Evolutionary conservation across 1,140 invertebrate species (phyloP), one percentile per base, ranked within the genome.

Genomic region (Neotoxoptera formosana): DNA sequence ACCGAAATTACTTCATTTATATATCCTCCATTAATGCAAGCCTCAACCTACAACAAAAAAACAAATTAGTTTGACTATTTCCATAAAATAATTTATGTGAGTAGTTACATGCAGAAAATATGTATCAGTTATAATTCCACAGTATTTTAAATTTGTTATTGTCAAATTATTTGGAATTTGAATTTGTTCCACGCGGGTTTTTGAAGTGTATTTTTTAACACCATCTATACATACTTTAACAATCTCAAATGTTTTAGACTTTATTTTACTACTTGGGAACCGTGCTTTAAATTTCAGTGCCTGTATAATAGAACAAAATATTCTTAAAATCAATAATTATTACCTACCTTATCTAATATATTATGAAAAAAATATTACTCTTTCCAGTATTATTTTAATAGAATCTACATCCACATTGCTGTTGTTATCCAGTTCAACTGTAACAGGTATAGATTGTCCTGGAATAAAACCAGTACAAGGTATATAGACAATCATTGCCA

Each of bases 391-490:
- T 93, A 97, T 95, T 94, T 96, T 96, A 0, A 97, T 95, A 25
- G 95, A 95, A 47, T 96, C 95, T 23, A 97, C 95, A 91, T 96
- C 95, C 30, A 97, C 96, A 95, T 96, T 96, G 36, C 97, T 97
- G 91, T 96, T 96, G 94, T 97, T 97, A 93, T 97, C 97, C 91
- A 97, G 96, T 94, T 97, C 96, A 67, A 97, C 95, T 90, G 95
- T 96, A 3, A 97, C 95, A 0, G 97, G 96, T 94, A 97, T 96
- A 47, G 95, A 95, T 95, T 97, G 97, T 2, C 97, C 97, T 8
- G 97, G 96, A 67, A 97, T 97, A 94, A 96, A 97, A 14, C 97
- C 97, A 47, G 96, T 94, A 96, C 60, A 96, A 95, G 97, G 97
- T 23, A 97, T 94, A 90, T 95, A 95, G 2, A 97, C 96, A 86